Evolutionary conservation across 2,113 vertebrate species (phyloP).

Genomic region (Notothenia rossii): DNA sequence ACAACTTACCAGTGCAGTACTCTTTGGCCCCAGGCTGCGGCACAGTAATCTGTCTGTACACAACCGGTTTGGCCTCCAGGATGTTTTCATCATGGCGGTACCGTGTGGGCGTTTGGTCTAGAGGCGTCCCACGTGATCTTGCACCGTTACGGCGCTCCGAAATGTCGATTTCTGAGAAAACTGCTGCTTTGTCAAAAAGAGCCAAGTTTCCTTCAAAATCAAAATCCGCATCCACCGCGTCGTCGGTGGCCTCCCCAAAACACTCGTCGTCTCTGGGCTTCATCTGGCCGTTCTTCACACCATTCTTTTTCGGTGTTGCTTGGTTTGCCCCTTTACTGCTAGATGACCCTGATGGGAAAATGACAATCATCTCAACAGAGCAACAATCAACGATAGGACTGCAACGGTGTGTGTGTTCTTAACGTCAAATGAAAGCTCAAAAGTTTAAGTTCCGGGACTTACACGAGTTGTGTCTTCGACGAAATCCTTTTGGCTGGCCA

Average conservation of each 20-base stretch:
- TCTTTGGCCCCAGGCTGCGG: slow-evolving; percentile 90
- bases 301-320: slow-evolving; percentile 95
- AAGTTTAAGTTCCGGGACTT: slow-evolving; percentile 70
- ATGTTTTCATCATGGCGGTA: slow-evolving; percentile 98
- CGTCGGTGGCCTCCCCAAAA: slow-evolving; percentile 93
- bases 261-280: slow-evolving; percentile 96
- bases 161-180: slow-evolving; percentile 96
- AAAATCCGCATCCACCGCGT: slow-evolving; percentile 94
- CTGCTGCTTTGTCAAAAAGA: slow-evolving; percentile 97
- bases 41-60: slow-evolving; percentile 94
- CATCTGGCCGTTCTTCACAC: slow-evolving; percentile 93
- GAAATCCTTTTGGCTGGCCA: slow-evolving; percentile 91
- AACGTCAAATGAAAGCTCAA: too few relatives aligned
- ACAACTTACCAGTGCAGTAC: slow-evolving; percentile 92
- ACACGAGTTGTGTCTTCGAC: slow-evolving; percentile 97
- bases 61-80: slow-evolving; percentile 92
- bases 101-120: slow-evolving; percentile 87
- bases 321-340: slow-evolving; percentile 93
- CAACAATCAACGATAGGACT: not conserved
- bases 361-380: not conserved
- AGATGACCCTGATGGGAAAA: slow-evolving; percentile 89
- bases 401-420: too few relatives aligned
- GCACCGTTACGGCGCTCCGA: slow-evolving; percentile 89
- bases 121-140: slow-evolving; percentile 90
- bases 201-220: slow-evolving; percentile 98